Evolutionary conservation across 2,888 invertebrate species (phyloP).

Genomic region (Ectropis crepuscularia): DNA sequence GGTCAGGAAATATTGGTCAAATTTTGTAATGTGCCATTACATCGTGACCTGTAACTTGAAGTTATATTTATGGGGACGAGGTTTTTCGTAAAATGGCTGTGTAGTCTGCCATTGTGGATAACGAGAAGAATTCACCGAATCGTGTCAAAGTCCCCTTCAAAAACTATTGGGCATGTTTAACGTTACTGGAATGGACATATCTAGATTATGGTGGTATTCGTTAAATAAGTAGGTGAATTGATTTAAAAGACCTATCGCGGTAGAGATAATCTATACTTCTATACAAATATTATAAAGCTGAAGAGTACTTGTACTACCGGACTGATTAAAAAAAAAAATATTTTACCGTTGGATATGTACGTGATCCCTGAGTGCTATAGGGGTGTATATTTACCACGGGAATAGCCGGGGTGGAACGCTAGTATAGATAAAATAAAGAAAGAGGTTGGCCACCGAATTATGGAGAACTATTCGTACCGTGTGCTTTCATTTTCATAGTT

Average conservation of each 20-base stretch:
- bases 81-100: conserved; percentile 10
- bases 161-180: conserved; percentile 27
- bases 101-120: conserved; percentile 27
- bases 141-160: conserved; percentile 42
- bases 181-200: conserved; percentile 40
- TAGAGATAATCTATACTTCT: too few relatives aligned
- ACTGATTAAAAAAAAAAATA: too few relatives aligned
- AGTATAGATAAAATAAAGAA: not conserved
- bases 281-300: too few relatives aligned
- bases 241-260: too few relatives aligned
- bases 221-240: too few relatives aligned
- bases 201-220: not conserved
- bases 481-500: too few relatives aligned
- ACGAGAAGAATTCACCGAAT: conserved; percentile 46
- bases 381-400: too few relatives aligned
- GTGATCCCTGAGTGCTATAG: too few relatives aligned
- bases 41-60: conserved; percentile 3
- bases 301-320: too few relatives aligned
- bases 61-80: not conserved
- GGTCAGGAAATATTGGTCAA: conserved; percentile 8
- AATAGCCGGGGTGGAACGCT: not conserved
- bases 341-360: too few relatives aligned
- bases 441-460: too few relatives aligned
- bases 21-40: conserved; percentile 6
- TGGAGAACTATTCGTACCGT: too few relatives aligned